Base-by-base conservation (phyloP, 1,140 invertebrate genomes). In the Holcopasites calliopsidis region DNA sequence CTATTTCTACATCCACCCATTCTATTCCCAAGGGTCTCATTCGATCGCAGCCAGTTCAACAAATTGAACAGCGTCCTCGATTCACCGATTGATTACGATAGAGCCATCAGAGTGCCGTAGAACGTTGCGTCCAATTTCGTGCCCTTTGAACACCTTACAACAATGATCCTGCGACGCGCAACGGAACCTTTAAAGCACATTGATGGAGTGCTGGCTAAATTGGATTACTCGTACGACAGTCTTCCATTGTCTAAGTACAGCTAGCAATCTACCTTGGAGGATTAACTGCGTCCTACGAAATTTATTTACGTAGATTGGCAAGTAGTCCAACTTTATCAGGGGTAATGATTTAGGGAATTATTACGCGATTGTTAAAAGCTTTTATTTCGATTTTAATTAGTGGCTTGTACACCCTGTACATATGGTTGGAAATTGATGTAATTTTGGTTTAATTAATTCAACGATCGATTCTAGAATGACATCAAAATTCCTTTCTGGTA, bases 51-150 rank as follows among this genome's bases (percentile, higher is more conserved):
- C 21, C 55, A 62, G 61, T 74, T 64, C 42, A 65, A 42, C 40
- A n/a, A 71, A 79, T 65, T 54, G 74, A 47, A 76, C 16, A 40
- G n/a, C 13, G 7, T n/a, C 31, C 16, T 62, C 60, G 13, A 62
- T 42, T 26, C 1, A n/a, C 10, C 5, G 26, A 23, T 33, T 26
- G 33, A 10, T 13, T 26, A 11, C 26, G 26, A 31, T 18, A 23
- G n/a, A 4, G 47, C 18, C 38, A 28, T 13, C 33, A 26, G 6
- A 7, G 18, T 6, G 49, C 33, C 7, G 16, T 13, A 26, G 6
- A n/a, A 40, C 33, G 3, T 38, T 8, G 16, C n/a, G n/a, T 38
- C 47, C 31, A 26, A 52, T 61, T 50, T 71, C 52, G 28, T 18
- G 18, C 31, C 10, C 10, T 21, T 6, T 31, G 18, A 47, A 18